These are phyloP conservation scores for Montipora sp. DNA, from an alignment of 64 coral and sea anemone genomes.

Conservation along the genomic window DNA sequence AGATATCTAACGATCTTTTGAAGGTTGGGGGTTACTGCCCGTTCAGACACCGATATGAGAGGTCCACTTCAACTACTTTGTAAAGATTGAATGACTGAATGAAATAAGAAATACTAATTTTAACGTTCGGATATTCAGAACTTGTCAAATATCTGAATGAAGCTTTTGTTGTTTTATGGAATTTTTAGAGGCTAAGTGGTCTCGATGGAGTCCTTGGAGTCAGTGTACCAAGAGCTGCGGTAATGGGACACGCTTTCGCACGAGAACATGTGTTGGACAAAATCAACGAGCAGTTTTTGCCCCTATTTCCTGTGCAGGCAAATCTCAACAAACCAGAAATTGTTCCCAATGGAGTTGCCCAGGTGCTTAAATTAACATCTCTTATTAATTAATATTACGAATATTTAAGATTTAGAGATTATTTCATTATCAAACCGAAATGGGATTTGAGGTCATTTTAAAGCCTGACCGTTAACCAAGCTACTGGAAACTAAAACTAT, in stretches of 20 bases:
- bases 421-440: no score
- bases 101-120: no score
- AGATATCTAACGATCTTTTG: no score
- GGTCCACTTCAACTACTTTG: no score
- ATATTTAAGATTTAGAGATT: no score
- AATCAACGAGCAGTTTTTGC: neutral
- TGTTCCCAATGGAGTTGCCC: constrained; percentile 39
- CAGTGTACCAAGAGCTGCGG: constrained; percentile 45
- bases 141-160: neutral
- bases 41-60: no score
- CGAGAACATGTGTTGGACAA: neutral
- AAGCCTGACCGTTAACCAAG: no score
- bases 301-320: constrained; percentile 31
- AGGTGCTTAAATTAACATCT: neutral
- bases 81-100: no score
- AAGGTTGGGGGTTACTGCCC: no score
- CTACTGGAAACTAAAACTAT: no score
- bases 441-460: no score
- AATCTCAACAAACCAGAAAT: constrained; percentile 7
- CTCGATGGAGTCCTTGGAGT: constrained; percentile 44
- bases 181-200: constrained; percentile 23
- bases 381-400: neutral
- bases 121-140: neutral
- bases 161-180: no score
- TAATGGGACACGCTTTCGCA: neutral